These are phyloP conservation scores for Vulpes vulpes DNA, from an alignment of 2,113 vertebrate species.

Conservation along the genomic window DNA sequence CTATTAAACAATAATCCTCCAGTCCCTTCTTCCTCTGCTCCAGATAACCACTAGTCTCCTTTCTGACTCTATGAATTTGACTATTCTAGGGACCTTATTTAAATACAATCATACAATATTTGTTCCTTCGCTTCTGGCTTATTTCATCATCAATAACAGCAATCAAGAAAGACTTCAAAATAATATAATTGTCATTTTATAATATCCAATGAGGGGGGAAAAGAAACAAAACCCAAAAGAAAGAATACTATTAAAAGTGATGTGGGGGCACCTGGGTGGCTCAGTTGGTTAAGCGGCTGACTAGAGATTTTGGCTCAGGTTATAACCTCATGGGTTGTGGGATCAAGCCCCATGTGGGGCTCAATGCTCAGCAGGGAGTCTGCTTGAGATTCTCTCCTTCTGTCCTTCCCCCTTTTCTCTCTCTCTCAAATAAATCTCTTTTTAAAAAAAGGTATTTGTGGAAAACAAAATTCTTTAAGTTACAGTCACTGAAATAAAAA, in stretches of 20 bases:
- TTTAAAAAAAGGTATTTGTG: not conserved
- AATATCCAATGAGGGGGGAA: not conserved
- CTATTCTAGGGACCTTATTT: not conserved
- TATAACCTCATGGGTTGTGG: not conserved
- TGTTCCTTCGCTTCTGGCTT: not conserved
- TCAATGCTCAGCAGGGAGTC: not conserved
- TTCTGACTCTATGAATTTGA: not conserved
- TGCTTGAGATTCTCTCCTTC: not conserved
- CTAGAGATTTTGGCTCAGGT: not conserved
- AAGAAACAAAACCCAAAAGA: not conserved
- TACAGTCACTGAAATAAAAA: not conserved
- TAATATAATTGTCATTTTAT: not conserved
- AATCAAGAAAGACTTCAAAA: not conserved
- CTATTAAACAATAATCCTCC: not conserved
- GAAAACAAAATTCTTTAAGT: constrained; percentile 22
- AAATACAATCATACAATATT: not conserved
- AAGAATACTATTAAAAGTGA: not conserved
- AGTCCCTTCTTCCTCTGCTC: not conserved
- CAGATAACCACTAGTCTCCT: not conserved
- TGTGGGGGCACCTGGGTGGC: not conserved
- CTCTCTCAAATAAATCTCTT: not conserved
- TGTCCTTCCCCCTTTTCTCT: not conserved
- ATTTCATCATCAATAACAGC: not conserved
- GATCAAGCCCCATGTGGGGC: not conserved
- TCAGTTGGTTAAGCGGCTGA: not conserved